A percentile compares a stretch with the other conserved stretches of the same genome.
Evolutionary conservation across 1,140 invertebrate species (phyloP).

Genomic region (Pinna nobilis): DNA sequence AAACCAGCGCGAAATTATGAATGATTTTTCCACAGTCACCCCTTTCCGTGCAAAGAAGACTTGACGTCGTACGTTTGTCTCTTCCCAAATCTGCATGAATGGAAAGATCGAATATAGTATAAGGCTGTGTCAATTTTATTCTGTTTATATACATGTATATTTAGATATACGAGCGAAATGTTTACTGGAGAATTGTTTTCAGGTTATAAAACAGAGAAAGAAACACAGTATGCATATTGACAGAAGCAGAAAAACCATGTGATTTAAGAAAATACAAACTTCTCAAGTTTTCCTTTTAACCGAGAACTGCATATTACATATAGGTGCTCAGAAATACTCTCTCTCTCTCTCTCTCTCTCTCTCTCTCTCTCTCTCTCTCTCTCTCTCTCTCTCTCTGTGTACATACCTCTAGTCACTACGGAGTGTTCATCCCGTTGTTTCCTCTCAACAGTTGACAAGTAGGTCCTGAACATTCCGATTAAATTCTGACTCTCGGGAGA

Average conservation of each 20-base stretch:
- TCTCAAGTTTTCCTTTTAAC: not conserved
- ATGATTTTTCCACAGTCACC: constrained; percentile 9
- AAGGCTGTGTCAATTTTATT: not conserved
- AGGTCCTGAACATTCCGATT: not conserved
- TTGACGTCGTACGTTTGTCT: not conserved
- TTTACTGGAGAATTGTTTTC: too few relatives aligned
- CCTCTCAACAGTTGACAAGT: not conserved
- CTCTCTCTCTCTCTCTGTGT: too few relatives aligned
- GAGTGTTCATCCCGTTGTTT: not conserved
- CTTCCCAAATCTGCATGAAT: not conserved
- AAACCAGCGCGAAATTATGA: constrained; percentile 7
- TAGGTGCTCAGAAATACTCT: not conserved
- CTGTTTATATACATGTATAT: not conserved
- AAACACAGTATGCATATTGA: too few relatives aligned
- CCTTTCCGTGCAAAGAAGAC: constrained; percentile 8
- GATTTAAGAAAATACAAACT: too few relatives aligned
- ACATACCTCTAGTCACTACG: too few relatives aligned
- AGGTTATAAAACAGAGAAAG: too few relatives aligned
- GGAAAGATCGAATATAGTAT: too few relatives aligned
- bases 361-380: not conserved
- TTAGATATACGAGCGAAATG: not conserved
- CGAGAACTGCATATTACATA: not conserved
- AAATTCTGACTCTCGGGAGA: not conserved
- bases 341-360: not conserved
- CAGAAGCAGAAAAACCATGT: too few relatives aligned